A percentile compares a stretch with the other conserved stretches of the same genome.
Conservation (phyloP, 2,113 vertebrate genomes). For the Trematomus loennbergii region DNA sequence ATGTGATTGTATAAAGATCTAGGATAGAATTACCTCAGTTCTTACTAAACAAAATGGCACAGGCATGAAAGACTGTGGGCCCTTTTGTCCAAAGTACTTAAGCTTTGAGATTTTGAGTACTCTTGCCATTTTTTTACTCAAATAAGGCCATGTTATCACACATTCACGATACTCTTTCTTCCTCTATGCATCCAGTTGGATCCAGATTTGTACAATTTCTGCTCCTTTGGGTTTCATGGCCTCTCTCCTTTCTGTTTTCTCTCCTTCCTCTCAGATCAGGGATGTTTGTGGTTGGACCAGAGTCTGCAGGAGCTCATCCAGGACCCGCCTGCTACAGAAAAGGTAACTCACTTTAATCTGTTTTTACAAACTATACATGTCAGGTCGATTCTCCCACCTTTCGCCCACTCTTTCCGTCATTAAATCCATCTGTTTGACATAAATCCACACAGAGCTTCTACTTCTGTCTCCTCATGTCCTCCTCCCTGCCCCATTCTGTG, state of each 20-base stretch:
- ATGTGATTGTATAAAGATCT: no score
- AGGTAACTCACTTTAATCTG: constrained; percentile 77
- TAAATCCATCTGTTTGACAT: neutral
- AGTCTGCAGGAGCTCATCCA: constrained; percentile 94
- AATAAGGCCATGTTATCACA: neutral
- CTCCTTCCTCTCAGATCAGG: constrained; percentile 84
- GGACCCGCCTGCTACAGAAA: constrained; percentile 94
- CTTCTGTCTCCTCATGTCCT: neutral
- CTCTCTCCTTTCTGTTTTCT: neutral
- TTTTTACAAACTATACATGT: constrained; percentile 1
- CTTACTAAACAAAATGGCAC: no score
- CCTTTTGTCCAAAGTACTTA: no score
- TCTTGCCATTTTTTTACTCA: no score
- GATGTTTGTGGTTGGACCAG: constrained; percentile 92
- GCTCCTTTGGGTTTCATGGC: neutral
- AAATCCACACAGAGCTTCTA: constrained; percentile 8
- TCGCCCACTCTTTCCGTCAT: neutral
- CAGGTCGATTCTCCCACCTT: neutral
- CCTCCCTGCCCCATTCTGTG: neutral
- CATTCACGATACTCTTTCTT: neutral
- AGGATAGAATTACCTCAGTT: no score
- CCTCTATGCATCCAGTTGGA: neutral
- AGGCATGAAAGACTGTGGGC: no score
- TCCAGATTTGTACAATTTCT: neutral
- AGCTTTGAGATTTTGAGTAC: no score